Evolutionary conservation across 2,797 vertebrate genomes (phyloP).

Genomic region (Orestias chungarensis): DNA sequence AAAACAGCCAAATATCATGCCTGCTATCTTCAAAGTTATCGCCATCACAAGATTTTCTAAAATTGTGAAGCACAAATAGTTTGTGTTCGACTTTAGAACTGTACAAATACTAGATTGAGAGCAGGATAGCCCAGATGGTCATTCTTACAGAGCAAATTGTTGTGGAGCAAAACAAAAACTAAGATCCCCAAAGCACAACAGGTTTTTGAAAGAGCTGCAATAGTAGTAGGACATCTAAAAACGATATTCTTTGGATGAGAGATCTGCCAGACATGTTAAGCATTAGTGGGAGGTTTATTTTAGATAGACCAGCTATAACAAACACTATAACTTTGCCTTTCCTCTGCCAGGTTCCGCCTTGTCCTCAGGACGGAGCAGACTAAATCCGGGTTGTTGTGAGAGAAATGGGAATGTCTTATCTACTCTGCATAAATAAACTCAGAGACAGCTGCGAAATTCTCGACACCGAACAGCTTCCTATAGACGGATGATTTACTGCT

Average conservation of each 20-base stretch:
- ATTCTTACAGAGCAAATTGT: not conserved
- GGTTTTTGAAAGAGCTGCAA: not conserved
- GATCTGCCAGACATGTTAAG: slow-evolving; percentile 34
- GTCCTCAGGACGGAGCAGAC: slow-evolving; percentile 41
- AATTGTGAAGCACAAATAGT: no score
- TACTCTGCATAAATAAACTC: slow-evolving; percentile 23
- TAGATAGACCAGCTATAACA: slow-evolving; percentile 69
- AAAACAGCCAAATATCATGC: no score
- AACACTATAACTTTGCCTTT: slow-evolving; percentile 56
- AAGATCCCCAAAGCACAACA: not conserved
- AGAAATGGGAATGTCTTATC: slow-evolving; percentile 48
- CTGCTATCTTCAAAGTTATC: no score
- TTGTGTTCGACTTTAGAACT: not conserved
- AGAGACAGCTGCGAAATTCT: slow-evolving; percentile 48
- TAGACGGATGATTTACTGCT: slow-evolving; percentile 55
- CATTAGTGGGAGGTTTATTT: slow-evolving; percentile 43
- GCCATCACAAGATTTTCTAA: no score
- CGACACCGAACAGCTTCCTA: slow-evolving; percentile 45
- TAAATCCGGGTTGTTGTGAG: slow-evolving; percentile 33
- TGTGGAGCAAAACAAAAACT: not conserved
- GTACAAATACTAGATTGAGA: not conserved
- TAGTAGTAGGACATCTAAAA: not conserved
- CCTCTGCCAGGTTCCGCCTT: slow-evolving; percentile 33
- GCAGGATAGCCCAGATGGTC: not conserved
- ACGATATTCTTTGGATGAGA: slow-evolving; percentile 17